Conservation (phyloP, 2,113 vertebrate genomes). For the Coryphaenoides rupestris region DNA sequence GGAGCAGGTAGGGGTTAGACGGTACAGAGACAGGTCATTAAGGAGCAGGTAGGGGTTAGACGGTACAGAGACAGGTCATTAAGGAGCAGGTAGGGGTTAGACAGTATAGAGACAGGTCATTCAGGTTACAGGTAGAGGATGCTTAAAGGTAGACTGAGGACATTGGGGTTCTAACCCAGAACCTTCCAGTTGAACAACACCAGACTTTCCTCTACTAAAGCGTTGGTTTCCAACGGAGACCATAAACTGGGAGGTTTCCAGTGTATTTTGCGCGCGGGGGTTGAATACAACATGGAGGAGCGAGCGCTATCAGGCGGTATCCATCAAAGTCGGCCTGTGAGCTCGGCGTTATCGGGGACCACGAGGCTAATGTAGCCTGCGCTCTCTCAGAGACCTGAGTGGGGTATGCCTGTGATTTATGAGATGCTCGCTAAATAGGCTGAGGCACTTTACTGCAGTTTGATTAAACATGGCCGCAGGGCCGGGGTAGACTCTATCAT, state of each 20-base stretch:
- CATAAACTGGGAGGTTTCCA: conserved; percentile 35
- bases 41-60: too few relatives aligned
- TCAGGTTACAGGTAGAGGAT: too few relatives aligned
- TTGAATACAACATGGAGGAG: conserved; percentile 2
- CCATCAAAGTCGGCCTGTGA: conserved; percentile 16
- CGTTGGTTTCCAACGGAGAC: conserved; percentile 25
- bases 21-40: too few relatives aligned
- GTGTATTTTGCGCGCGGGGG: conserved; percentile 12
- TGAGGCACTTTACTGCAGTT: conserved; percentile 14
- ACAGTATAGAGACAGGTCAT: too few relatives aligned
- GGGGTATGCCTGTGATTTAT: conserved; percentile 27
- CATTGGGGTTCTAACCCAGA: too few relatives aligned
- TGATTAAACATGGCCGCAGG: conserved; percentile 1
- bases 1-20: too few relatives aligned
- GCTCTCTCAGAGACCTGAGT: conserved; percentile 1
- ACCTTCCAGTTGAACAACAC: too few relatives aligned
- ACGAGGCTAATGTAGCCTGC: conserved; percentile 17
- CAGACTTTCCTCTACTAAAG: too few relatives aligned
- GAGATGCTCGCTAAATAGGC: conserved; percentile 9
- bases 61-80: too few relatives aligned
- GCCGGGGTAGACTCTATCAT: too few relatives aligned
- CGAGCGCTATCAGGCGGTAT: conserved; percentile 21
- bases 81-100: too few relatives aligned
- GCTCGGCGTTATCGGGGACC: conserved; percentile 29
- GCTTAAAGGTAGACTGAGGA: too few relatives aligned